Percentiles rank a stretch among this genome's conserved stretches.
phyloP scores from a whole-genome alignment of 2,113 vertebrate species.

The Taurulus bubalis region DNA sequence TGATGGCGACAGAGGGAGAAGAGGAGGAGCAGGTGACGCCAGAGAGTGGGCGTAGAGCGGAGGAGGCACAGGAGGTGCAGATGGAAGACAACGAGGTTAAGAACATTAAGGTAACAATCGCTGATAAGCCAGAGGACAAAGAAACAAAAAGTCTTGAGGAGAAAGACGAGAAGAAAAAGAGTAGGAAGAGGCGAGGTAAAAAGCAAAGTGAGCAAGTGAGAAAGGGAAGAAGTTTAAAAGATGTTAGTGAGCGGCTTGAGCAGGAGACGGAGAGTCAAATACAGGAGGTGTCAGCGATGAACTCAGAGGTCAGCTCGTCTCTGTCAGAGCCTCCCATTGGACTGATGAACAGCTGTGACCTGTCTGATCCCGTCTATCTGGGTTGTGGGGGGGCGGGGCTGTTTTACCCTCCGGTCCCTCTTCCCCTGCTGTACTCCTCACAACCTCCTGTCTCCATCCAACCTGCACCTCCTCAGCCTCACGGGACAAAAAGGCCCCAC shows the following conservation, averaged over 20 bases:
- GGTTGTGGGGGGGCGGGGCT: constrained; percentile 49
- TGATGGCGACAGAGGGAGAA: constrained; percentile 31
- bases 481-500: constrained; percentile 54
- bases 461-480: constrained; percentile 43
- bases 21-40: constrained; percentile 54
- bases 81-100: constrained; percentile 29
- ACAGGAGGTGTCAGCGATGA: constrained; percentile 24
- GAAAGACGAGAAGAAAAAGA: constrained; percentile 59
- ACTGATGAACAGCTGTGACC: constrained; percentile 58
- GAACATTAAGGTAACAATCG: constrained; percentile 25
- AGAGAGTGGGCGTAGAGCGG: constrained; percentile 32
- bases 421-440: constrained; percentile 50
- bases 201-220: constrained; percentile 53
- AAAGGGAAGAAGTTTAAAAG: constrained; percentile 49
- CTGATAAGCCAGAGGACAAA: constrained; percentile 30
- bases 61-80: constrained; percentile 54
- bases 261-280: constrained; percentile 35
- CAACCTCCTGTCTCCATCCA: constrained; percentile 47
- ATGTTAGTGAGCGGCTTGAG: constrained; percentile 24
- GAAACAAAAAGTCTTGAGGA: constrained; percentile 26
- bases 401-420: constrained; percentile 38
- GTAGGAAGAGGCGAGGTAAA: constrained; percentile 56
- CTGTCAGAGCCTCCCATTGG: constrained; percentile 43
- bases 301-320: constrained; percentile 38
- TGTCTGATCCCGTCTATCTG: constrained; percentile 63